Evolutionary conservation across 2,888 invertebrate species (phyloP).

Genomic region (Amaurobius ferox): DNA sequence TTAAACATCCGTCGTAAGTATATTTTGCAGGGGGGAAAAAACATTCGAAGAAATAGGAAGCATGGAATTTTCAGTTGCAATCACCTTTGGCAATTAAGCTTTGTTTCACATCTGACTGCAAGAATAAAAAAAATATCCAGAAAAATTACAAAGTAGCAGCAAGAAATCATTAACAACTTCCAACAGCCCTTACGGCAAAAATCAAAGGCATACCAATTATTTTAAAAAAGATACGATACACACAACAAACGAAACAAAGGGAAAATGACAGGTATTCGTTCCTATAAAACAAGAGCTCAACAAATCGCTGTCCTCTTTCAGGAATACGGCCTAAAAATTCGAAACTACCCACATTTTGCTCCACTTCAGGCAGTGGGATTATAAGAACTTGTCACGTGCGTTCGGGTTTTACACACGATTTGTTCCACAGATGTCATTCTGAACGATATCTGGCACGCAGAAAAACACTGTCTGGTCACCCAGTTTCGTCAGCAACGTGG

Average conservation of each 20-base stretch:
- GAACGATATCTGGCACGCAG: not conserved
- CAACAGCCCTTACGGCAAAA: not conserved
- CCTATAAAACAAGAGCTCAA: not conserved
- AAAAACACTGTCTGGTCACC: not conserved
- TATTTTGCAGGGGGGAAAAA: too few species aligned
- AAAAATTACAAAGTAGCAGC: not conserved
- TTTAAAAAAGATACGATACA: not conserved
- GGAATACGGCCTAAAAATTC: not conserved
- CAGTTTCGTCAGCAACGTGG: not conserved
- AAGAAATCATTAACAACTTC: not conserved
- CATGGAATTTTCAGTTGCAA: too few species aligned
- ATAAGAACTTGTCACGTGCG: slow-evolving; percentile 6
- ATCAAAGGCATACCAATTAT: not conserved
- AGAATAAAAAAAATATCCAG: too few species aligned
- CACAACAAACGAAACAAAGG: not conserved
- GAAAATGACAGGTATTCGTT: not conserved
- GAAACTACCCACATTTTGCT: slow-evolving; percentile 14
- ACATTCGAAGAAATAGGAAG: too few species aligned
- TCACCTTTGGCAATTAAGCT: too few species aligned
- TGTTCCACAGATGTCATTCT: slow-evolving; percentile 7
- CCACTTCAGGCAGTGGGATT: not conserved
- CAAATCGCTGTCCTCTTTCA: not conserved
- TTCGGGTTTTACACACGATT: not conserved
- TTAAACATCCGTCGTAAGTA: too few species aligned
- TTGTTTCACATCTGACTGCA: too few species aligned